phyloP scores from a whole-genome alignment of 2,888 invertebrate genomes.

The Eupithecia dodoneata region DNA sequence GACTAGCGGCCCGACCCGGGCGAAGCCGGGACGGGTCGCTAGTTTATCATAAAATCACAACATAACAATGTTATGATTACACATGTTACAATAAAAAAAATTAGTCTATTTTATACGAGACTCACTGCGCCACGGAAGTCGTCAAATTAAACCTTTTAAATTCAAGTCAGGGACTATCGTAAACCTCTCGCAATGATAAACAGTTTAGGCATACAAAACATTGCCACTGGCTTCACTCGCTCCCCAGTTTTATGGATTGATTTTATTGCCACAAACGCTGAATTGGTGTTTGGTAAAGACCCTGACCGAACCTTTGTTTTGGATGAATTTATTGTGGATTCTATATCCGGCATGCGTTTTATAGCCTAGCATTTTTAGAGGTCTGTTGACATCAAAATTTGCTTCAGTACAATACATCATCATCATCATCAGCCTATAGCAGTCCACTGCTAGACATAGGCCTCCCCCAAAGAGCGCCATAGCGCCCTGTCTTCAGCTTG shows the following conservation, averaged over 20 bases:
- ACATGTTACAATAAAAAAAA: too few species aligned
- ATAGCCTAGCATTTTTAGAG: not conserved
- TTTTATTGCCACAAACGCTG: slow-evolving; percentile 45
- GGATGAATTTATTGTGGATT: slow-evolving; percentile 27
- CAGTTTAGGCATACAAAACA: not conserved
- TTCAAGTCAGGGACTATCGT: not conserved
- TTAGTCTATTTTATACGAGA: not conserved
- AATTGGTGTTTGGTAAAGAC: slow-evolving; percentile 34
- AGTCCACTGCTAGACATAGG: too few species aligned
- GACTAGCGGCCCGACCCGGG: too few species aligned
- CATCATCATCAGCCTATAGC: too few species aligned
- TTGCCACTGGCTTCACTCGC: slow-evolving; percentile 37
- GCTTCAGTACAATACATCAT: not conserved
- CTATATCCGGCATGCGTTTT: not conserved
- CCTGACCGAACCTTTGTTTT: slow-evolving; percentile 26
- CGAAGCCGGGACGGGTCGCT: too few species aligned
- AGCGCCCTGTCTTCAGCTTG: too few species aligned
- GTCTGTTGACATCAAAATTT: not conserved
- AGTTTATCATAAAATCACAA: too few species aligned
- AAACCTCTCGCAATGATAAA: not conserved
- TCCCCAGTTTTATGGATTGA: slow-evolving; percentile 40
- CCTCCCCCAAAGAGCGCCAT: too few species aligned
- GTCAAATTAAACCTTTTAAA: not conserved
- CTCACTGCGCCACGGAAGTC: not conserved
- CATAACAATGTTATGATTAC: too few species aligned